A percentile compares a stretch with the other conserved stretches of the same genome.
These are phyloP conservation scores for Tiaroga cobitis DNA, from an alignment of 2,797 vertebrate species.

Conservation along the genomic window DNA sequence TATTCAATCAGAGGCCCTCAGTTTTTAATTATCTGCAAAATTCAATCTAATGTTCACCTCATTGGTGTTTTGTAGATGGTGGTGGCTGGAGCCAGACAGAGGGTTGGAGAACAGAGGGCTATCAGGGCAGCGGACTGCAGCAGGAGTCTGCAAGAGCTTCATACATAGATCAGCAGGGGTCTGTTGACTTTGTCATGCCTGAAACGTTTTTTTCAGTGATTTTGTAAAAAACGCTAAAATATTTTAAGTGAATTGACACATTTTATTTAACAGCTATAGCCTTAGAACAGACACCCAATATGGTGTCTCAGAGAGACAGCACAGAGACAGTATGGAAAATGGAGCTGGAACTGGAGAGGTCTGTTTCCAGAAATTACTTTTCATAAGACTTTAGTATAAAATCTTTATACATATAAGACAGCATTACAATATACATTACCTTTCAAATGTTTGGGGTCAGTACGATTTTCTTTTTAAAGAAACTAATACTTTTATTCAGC, in stretches of 20 bases:
- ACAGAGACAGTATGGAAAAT: slow-evolving; percentile 60
- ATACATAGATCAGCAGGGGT: slow-evolving; percentile 69
- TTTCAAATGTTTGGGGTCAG: not conserved
- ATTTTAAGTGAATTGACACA: not conserved
- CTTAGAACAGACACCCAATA: slow-evolving; percentile 56
- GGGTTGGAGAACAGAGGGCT: slow-evolving; percentile 52
- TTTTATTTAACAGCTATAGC: slow-evolving; percentile 62
- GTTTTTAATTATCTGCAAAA: not conserved
- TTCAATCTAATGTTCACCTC: not conserved
- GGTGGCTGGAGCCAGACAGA: slow-evolving; percentile 65
- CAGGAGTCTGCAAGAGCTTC: slow-evolving; percentile 60
- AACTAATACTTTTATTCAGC: not conserved
- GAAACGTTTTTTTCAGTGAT: not conserved
- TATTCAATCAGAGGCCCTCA: not conserved
- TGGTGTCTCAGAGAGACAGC: slow-evolving; percentile 52
- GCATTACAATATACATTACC: not conserved
- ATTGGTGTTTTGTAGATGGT: slow-evolving; percentile 58
- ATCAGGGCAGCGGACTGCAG: slow-evolving; percentile 54
- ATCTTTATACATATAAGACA: not conserved
- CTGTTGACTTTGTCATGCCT: slow-evolving; percentile 32
- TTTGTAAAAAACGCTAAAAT: no score
- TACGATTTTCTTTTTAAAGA: not conserved
- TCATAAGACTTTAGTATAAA: not conserved
- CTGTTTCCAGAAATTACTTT: not conserved
- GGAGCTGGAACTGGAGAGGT: slow-evolving; percentile 59